Base-by-base conservation (phyloP, 2,888 invertebrate species). In the Sialis lutaria region DNA sequence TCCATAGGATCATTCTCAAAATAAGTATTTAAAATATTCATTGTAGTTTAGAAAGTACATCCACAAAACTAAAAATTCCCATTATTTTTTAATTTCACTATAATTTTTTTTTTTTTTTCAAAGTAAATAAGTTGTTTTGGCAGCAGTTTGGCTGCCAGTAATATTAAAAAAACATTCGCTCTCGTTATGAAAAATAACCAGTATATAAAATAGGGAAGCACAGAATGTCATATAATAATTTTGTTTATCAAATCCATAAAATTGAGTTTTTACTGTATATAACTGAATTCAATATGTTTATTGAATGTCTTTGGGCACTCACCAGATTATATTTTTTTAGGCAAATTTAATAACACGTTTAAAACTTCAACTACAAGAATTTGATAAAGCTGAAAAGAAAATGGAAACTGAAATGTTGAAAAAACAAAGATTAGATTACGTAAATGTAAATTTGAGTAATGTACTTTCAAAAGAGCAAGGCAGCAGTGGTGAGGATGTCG, bases 361-460 rank as follows among this genome's bases (percentile, higher is more conserved):
- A 44, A 80, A 84, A 58, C 73, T 74, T 22, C 80, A 82, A 58
- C 65, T 96, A 43, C 72, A 72, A 48, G 84, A 84, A 46, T 82
- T 79, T 54, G 90, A 95, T 58, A 77, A 79, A 50, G 66, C 81
- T 49, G 68, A 84, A 49, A 78, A 75, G 50, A 73, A 67, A 42
- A 75, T 79, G 52, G 74, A 79, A 54, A 74, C 75, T 45, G 82
- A 82, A 61, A 69, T 77, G 44, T 67, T 76, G 22, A 62, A 82
- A 41, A 78, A 79, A 56, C 78, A 83, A 57, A 68, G 83, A 46
- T 64, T 84, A 49, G 82, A 81, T 1, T 84, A 75, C 61, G 82
- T 85, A 30, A 82, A 79, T 12, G 80, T 86, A 50, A 82, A 79
- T 61, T 62, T 83, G 50, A 77, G 79, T 55, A 84, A 84, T 58